Conservation (phyloP, 2,797 vertebrate species). For the Onychomys arenicola region DNA sequence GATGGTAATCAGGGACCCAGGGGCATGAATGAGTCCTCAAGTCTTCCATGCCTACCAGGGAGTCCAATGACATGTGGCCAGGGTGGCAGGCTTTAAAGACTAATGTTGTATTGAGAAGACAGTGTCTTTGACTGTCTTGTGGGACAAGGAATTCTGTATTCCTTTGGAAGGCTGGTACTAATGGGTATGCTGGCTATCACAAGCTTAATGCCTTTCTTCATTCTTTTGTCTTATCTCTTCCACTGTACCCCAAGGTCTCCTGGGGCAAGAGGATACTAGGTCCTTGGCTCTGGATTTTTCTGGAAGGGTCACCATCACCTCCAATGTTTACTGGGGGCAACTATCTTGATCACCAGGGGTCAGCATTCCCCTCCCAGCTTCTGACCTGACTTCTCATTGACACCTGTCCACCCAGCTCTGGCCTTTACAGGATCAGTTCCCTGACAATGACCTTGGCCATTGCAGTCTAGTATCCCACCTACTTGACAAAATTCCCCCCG, state of each 20-base stretch:
- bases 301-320: rapidly evolving
- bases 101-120: conserved; percentile 82
- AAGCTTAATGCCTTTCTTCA: not conserved
- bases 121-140: conserved; percentile 82
- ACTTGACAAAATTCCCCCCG: not conserved
- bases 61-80: conserved; percentile 83
- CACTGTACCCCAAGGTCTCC: not conserved
- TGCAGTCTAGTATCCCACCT: not conserved
- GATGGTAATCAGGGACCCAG: conserved; percentile 88
- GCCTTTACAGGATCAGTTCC: not conserved
- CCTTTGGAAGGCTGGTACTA: conserved; percentile 24
- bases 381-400: rapidly evolving
- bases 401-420: not conserved
- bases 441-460: too few species aligned
- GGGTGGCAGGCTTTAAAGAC: conserved; percentile 85
- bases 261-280: not conserved
- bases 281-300: not conserved
- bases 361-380: not conserved
- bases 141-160: conserved; percentile 25
- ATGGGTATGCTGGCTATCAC: not conserved
- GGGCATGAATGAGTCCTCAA: conserved; percentile 88
- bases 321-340: not conserved
- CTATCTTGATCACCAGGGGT: rapidly evolving
- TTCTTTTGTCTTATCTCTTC: not conserved
- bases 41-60: conserved; percentile 84